Percentiles rank a stretch among this genome's conserved stretches.
Conservation (phyloP, 2,888 invertebrate species). For the Tenthredo scrophulariae region DNA sequence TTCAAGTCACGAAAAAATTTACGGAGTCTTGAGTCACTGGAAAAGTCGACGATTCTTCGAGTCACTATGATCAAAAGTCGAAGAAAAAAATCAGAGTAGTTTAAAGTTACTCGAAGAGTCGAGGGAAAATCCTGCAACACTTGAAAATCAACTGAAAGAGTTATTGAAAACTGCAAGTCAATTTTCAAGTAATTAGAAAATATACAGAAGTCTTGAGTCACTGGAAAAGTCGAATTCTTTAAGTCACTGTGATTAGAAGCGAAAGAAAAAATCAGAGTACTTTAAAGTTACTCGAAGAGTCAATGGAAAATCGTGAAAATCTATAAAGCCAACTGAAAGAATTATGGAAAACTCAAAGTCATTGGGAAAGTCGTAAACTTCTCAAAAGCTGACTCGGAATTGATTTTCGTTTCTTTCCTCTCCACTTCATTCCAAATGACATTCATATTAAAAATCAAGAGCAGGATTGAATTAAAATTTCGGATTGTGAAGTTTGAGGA, state of each 20-base stretch:
- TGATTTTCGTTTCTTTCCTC: not conserved
- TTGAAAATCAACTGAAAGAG: not conserved
- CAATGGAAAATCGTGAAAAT: not conserved
- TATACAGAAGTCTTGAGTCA: not conserved
- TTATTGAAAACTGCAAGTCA: not conserved
- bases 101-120: not conserved
- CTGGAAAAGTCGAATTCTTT: not conserved
- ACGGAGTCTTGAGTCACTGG: not conserved
- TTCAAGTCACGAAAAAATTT: not conserved
- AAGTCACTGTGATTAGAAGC: not conserved
- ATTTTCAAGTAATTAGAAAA: not conserved
- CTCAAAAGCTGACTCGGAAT: not conserved
- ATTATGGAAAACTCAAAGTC: not conserved
- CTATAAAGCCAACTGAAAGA: not conserved
- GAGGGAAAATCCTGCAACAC: not conserved
- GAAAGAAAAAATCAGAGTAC: not conserved
- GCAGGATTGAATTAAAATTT: not conserved
- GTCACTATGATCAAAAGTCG: not conserved
- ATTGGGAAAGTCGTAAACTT: not conserved
- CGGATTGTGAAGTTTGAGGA: not conserved
- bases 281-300: not conserved
- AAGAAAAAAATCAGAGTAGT: not conserved
- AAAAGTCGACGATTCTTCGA: not conserved
- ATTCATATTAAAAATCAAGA: not conserved
- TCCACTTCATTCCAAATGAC: not conserved